Base-by-base conservation (phyloP, 2,888 invertebrate genomes). In the Phortica magna region DNA sequence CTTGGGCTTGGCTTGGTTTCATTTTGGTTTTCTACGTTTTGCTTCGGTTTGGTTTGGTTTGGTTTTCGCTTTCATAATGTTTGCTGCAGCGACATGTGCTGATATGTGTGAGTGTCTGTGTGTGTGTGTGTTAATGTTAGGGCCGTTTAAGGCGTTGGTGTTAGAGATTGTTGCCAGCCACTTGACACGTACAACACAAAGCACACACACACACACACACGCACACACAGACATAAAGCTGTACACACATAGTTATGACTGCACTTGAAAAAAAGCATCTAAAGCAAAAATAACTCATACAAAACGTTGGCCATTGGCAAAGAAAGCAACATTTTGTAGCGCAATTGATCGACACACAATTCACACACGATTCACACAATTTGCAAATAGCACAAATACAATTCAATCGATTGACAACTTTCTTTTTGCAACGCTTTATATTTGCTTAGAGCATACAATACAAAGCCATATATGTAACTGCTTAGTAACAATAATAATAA, bases 161-260 rank as follows among this genome's bases (percentile, higher is more conserved):
- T 4, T 31, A 4, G 31, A 12, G 7, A 65, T 39, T 65, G 65
- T n/a, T n/a, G 55, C 5, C 39, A 65, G 39, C 39, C 39, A 65
- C 65, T 65, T 65, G 65, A 65, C 65, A 65, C 65, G 39, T 65
- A 39, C 65, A 41, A 9, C 31, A 31, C 31, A 31, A 31, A 65
- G 5, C 39, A 65, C 65, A 65, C 64, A 22, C 22, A 19, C 7
- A 64, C 64, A 64, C 2, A 22, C 64, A 10, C 31, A 12, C 2
- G 39, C 4, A 10, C 14, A 65, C 19, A 19, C 61, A 61, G n/a
- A n/a, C n/a, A n/a, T n/a, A n/a, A n/a, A n/a, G n/a, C n/a, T n/a
- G n/a, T n/a, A n/a, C n/a, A n/a, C 7, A 59, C 59, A 59, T 59
- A 2, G 53, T 12, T 22, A 61, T 61, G 55, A 55, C 7, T 55